Percentiles rank a stretch among this genome's conserved stretches.
Conservation (phyloP, 2,113 vertebrate species). For the Sapayoa aenigma region DNA sequence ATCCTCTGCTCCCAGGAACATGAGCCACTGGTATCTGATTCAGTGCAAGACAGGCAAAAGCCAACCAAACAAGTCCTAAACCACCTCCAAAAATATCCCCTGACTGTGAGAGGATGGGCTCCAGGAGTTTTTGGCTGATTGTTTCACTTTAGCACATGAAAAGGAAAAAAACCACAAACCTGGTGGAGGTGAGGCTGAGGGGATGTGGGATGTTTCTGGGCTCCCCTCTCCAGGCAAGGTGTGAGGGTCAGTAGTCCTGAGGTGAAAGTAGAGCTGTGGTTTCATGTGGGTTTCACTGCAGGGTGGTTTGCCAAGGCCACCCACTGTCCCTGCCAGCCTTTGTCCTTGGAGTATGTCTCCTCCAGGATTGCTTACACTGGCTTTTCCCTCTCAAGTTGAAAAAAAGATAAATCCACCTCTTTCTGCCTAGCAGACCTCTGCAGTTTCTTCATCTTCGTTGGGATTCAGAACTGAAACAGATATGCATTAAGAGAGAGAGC, state of each 20-base stretch:
- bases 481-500: background rate
- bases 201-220: background rate
- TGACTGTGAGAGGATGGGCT: background rate
- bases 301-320: background rate
- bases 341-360: background rate
- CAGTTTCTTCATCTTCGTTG: background rate
- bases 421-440: background rate
- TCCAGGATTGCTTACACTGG: background rate
- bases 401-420: background rate
- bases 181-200: rapidly evolving
- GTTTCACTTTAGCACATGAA: background rate
- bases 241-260: background rate
- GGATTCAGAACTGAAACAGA: background rate
- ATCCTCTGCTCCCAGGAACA: background rate
- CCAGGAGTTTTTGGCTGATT: background rate
- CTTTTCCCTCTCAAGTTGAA: background rate
- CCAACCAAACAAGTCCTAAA: background rate
- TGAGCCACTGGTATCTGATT: background rate
- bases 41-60: background rate
- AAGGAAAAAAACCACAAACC: background rate
- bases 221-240: background rate
- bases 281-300: background rate
- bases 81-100: background rate
- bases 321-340: background rate
- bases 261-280: background rate